Evolutionary conservation across 2,113 vertebrate species (phyloP).

Genomic region (Oriolus oriolus): DNA sequence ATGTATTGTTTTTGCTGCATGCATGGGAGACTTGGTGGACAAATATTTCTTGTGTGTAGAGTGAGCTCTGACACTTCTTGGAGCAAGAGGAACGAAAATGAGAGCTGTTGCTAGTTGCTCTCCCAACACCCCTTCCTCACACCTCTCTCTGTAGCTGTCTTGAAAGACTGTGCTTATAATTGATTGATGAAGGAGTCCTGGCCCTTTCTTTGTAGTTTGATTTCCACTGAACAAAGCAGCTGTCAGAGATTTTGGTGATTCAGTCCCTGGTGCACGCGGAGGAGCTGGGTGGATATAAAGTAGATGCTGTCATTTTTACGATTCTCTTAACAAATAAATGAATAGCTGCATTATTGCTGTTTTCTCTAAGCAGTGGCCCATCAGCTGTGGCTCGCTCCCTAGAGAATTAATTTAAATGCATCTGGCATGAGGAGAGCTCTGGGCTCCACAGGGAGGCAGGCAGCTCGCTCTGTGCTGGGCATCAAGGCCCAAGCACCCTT

Average conservation of each 20-base stretch:
- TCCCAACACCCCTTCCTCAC: background rate
- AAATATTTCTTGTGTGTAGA: conserved; percentile 11
- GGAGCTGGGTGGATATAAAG: conserved; percentile 6
- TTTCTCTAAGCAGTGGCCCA: conserved; percentile 2
- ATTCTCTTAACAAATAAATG: conserved; percentile 33
- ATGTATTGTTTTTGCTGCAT: background rate
- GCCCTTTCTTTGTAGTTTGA: conserved; percentile 55
- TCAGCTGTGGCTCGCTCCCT: background rate
- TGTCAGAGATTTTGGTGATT: conserved; percentile 63
- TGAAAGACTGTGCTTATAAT: conserved; percentile 39
- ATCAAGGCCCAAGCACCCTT: accelerated
- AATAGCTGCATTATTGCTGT: background rate
- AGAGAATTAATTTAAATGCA: background rate
- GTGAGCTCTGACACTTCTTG: background rate
- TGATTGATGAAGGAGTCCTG: conserved; percentile 65
- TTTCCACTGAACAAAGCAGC: conserved; percentile 62
- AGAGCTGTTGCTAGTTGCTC: background rate
- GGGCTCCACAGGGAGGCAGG: background rate
- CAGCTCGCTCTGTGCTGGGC: accelerated
- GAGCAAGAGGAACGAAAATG: background rate
- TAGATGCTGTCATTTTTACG: conserved; percentile 41
- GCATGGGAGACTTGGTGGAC: background rate
- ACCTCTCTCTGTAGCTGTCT: conserved; percentile 6
- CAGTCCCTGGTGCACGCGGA: background rate
- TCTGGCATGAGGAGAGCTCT: background rate